Percentiles rank a stretch among this genome's conserved stretches.
Conservation (phyloP, 2,113 vertebrate genomes). For the Lasiurus cinereus region DNA sequence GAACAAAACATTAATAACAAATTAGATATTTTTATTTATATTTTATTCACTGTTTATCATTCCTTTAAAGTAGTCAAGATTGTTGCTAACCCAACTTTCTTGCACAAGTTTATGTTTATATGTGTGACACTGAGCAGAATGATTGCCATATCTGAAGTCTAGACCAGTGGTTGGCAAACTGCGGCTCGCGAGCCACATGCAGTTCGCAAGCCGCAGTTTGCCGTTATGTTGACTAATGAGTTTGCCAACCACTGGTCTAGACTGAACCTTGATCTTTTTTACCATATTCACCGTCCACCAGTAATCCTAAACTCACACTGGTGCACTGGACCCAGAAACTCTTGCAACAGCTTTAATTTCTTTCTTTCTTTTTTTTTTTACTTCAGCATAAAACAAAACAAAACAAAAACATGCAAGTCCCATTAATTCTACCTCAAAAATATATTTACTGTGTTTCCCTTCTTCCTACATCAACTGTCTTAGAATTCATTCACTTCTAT, state of each 20-base stretch:
- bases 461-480: background rate
- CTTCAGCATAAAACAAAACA: background rate
- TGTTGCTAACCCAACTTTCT: conserved; percentile 14
- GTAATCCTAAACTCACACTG: background rate
- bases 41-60: background rate
- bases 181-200: no score
- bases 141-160: background rate
- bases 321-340: background rate
- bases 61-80: background rate
- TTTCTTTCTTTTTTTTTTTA: background rate
- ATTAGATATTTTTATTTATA: background rate
- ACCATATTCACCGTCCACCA: background rate
- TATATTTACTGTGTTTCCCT: background rate
- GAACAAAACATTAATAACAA: background rate
- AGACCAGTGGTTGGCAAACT: no score
- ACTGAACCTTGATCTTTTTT: background rate
- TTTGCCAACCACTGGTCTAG: no score
- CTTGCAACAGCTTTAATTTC: background rate
- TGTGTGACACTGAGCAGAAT: background rate
- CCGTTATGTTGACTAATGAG: no score
- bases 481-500: background rate
- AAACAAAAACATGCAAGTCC: background rate
- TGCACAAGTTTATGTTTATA: background rate
- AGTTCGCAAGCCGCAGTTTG: no score
- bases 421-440: background rate